These are phyloP conservation scores for Ptychoptera contaminata DNA, from an alignment of 2,888 invertebrate species.

Conservation along the genomic window DNA sequence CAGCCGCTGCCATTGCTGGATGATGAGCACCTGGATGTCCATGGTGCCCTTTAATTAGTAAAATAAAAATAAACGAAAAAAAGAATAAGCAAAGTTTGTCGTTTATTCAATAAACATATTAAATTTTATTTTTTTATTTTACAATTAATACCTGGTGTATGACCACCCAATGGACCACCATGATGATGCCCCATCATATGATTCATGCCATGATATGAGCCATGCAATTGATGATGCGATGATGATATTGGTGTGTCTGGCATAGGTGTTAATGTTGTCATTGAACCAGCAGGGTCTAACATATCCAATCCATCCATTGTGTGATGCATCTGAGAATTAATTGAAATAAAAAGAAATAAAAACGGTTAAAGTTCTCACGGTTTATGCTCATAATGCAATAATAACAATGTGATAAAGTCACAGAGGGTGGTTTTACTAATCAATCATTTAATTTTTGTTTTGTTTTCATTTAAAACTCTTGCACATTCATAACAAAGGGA, in stretches of 20 bases:
- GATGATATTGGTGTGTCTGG: constrained; percentile 53
- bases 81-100: constrained; percentile 20
- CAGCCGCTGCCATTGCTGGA: constrained; percentile 58
- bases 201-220: constrained; percentile 63
- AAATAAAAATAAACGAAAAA: constrained; percentile 24
- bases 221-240: constrained; percentile 66
- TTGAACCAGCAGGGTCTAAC: constrained; percentile 78
- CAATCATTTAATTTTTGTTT: too few relatives aligned
- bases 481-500: too few relatives aligned
- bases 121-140: background rate
- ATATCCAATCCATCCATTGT: constrained; percentile 88
- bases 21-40: constrained; percentile 50
- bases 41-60: constrained; percentile 32
- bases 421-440: too few relatives aligned
- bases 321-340: constrained; percentile 60
- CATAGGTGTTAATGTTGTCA: constrained; percentile 83
- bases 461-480: too few relatives aligned
- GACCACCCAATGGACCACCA: constrained; percentile 39
- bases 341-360: background rate
- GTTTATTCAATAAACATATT: background rate
- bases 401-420: too few relatives aligned
- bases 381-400: too few relatives aligned
- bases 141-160: constrained; percentile 38
- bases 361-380: background rate
- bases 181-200: constrained; percentile 73